These are phyloP conservation scores for Zingel zingel DNA, from an alignment of 2,113 vertebrate species.

Conservation along the genomic window DNA sequence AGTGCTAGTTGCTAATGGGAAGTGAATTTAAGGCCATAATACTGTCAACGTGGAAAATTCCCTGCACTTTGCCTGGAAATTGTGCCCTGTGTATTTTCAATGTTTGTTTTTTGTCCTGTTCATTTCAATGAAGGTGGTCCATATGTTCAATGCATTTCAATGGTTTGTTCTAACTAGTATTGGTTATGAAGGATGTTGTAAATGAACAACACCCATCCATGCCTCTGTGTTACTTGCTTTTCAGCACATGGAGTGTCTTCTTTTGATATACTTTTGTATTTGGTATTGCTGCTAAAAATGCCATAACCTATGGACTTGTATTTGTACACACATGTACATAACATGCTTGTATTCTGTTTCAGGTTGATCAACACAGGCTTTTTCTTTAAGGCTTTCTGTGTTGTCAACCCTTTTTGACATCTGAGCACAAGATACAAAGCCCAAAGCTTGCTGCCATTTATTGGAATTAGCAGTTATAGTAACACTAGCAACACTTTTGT, in stretches of 20 bases:
- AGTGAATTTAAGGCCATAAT: constrained; percentile 68
- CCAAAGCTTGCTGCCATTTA: constrained; percentile 67
- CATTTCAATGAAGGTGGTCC: constrained; percentile 66
- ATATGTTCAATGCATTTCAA: constrained; percentile 71
- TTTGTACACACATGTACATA: constrained; percentile 42
- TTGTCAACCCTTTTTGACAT: constrained; percentile 14
- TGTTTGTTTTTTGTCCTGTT: constrained; percentile 37
- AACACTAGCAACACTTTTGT: constrained; percentile 37
- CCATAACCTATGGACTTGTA: constrained; percentile 68
- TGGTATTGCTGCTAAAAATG: constrained; percentile 79
- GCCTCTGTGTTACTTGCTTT: constrained; percentile 62
- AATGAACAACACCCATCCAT: constrained; percentile 8
- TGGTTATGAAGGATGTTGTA: constrained; percentile 29
- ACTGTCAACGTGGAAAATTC: constrained; percentile 58
- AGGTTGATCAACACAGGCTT: constrained; percentile 38
- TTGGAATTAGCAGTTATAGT: constrained; percentile 45
- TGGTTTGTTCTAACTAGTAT: constrained; percentile 43
- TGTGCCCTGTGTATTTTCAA: constrained; percentile 62
- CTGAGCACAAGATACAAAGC: constrained; percentile 70
- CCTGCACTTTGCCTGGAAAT: constrained; percentile 74
- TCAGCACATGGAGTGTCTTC: constrained; percentile 64
- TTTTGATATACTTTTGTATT: constrained; percentile 73
- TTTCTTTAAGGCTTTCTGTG: constrained; percentile 30
- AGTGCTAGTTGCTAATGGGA: constrained; percentile 24
- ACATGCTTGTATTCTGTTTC: constrained; percentile 41